These are phyloP conservation scores for Panagrolaimus sp. DNA, from an alignment of 1,140 invertebrate species.

Conservation along the genomic window DNA sequence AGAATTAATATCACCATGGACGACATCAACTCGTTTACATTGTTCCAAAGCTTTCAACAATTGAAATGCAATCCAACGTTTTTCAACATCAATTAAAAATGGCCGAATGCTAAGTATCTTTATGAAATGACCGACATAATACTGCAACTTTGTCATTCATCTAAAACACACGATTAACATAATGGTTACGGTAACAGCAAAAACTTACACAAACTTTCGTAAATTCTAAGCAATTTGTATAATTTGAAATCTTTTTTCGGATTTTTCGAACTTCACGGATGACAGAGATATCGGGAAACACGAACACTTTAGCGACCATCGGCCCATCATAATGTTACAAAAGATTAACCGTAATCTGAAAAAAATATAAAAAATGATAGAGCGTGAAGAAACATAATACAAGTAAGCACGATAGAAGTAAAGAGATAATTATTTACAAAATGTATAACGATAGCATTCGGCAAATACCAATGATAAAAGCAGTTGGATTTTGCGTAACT, in stretches of 20 bases:
- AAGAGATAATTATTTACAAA: too few species aligned
- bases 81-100: conserved; percentile 86
- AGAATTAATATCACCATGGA: conserved; percentile 78
- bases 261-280: conserved; percentile 71
- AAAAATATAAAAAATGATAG: neutral
- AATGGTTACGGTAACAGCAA: conserved; percentile 25
- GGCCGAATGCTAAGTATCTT: conserved; percentile 94
- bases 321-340: conserved; percentile 74
- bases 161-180: conserved; percentile 54
- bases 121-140: conserved; percentile 90
- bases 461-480: too few species aligned
- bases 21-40: conserved; percentile 69
- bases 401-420: too few species aligned
- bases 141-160: conserved; percentile 82
- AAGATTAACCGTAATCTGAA: neutral
- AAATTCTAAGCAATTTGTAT: conserved; percentile 84
- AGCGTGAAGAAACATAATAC: too few species aligned
- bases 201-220: conserved; percentile 73
- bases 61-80: conserved; percentile 98
- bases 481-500: too few species aligned
- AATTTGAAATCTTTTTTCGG: conserved; percentile 63
- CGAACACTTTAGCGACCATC: conserved; percentile 93
- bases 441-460: too few species aligned
- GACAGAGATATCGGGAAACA: conserved; percentile 85
- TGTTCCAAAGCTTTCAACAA: conserved; percentile 86